A percentile compares a stretch with the other conserved stretches of the same genome.
Conservation (phyloP, 2,797 vertebrate genomes). For the Lophius americanus region DNA sequence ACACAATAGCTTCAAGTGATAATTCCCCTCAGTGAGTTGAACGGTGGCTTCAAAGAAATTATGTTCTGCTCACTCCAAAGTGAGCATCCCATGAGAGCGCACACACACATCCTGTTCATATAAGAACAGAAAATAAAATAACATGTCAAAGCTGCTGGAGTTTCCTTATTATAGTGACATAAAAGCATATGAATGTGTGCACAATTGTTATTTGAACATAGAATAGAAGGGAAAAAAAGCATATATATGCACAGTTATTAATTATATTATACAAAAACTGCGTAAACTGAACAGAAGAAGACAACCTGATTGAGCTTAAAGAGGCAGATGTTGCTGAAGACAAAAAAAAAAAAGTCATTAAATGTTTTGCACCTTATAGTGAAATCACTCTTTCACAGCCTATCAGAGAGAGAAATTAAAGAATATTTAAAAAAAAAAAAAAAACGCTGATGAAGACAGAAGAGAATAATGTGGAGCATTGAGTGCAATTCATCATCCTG, state of each 20-base stretch:
- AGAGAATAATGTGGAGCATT: constrained; percentile 63
- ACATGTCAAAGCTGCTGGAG: constrained; percentile 19
- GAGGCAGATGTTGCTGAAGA: constrained; percentile 34
- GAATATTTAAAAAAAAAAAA: constrained; percentile 36
- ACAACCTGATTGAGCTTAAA: constrained; percentile 19
- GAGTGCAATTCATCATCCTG: constrained; percentile 65
- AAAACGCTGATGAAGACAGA: constrained; percentile 69
- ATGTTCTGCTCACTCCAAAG: constrained; percentile 17
- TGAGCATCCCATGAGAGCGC: constrained; percentile 43
- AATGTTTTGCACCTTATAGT: constrained; percentile 51
- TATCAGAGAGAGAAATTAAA: constrained; percentile 71
- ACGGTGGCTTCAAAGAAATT: constrained; percentile 62
- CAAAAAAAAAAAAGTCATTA: constrained; percentile 31
- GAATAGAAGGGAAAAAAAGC: background rate
- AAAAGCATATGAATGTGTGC: constrained; percentile 29
- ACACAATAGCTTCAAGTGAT: constrained; percentile 17
- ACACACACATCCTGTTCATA: constrained; percentile 6
- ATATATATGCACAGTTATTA: constrained; percentile 14
- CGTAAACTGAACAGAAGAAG: constrained; percentile 18
- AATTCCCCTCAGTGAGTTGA: constrained; percentile 31
- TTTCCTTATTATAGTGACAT: constrained; percentile 45
- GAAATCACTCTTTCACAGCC: constrained; percentile 64
- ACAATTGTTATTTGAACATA: constrained; percentile 16
- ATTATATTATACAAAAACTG: constrained; percentile 15
- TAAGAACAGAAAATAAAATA: constrained; percentile 47